Evolutionary conservation across 2,797 vertebrate genomes (phyloP).

Genomic region (Huso huso): DNA sequence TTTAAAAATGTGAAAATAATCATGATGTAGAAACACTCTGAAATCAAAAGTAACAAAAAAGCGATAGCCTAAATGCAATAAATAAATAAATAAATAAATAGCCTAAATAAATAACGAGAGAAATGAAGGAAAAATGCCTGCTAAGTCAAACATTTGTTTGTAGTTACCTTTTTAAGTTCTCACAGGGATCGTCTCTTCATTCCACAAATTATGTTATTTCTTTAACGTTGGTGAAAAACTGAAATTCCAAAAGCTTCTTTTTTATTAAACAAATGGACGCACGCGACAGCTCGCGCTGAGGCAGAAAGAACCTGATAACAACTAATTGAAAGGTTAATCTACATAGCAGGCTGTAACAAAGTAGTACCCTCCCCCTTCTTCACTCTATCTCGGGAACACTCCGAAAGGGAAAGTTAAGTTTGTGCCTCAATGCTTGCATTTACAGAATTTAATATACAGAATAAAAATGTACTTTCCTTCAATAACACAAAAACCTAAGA

Average conservation of each 20-base stretch:
- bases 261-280: slow-evolving; percentile 54
- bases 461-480: too few species aligned
- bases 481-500: slow-evolving; percentile 7
- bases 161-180: slow-evolving; percentile 66
- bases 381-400: slow-evolving; percentile 61
- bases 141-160: slow-evolving; percentile 49
- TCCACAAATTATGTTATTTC: slow-evolving; percentile 42
- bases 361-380: slow-evolving; percentile 82
- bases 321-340: slow-evolving; percentile 97
- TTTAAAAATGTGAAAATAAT: slow-evolving; percentile 22
- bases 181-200: slow-evolving; percentile 50
- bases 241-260: slow-evolving; percentile 37
- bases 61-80: slow-evolving; percentile 44
- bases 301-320: slow-evolving; percentile 80
- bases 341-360: slow-evolving; percentile 88
- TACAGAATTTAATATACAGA: too few species aligned
- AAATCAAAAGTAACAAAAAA: slow-evolving; percentile 27
- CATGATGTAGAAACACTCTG: slow-evolving; percentile 20
- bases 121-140: slow-evolving; percentile 24
- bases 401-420: slow-evolving; percentile 19
- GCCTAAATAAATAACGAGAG: background rate
- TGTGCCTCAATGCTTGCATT: slow-evolving; percentile 31
- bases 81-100: slow-evolving; percentile 21
- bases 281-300: slow-evolving; percentile 60
- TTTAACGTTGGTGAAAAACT: slow-evolving; percentile 51